Evolutionary conservation across 2,888 invertebrate genomes (phyloP).

Genomic region (Metopia argyrocephala): DNA sequence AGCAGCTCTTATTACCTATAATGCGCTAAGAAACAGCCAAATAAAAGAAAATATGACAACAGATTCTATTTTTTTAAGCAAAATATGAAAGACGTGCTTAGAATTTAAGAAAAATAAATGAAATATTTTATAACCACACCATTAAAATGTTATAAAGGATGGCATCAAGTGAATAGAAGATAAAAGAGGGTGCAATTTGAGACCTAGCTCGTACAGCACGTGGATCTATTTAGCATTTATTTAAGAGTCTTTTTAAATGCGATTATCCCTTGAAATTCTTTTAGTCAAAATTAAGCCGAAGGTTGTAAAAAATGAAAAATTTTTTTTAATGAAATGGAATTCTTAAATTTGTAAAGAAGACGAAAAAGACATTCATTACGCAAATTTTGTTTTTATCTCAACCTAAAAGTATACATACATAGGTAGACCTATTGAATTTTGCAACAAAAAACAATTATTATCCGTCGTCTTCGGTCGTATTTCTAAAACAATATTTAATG

Average conservation of each 20-base stretch:
- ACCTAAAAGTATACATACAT: not conserved
- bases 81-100: conserved; percentile 53
- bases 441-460: conserved; percentile 49
- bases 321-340: not conserved
- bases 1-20: conserved; percentile 6
- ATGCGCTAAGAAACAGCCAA: not conserved
- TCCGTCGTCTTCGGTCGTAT: not conserved
- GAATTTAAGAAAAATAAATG: conserved; percentile 47
- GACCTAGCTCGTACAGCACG: conserved; percentile 53
- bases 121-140: not conserved
- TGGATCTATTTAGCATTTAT: conserved; percentile 58
- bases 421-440: conserved; percentile 1
- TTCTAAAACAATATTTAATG: not conserved
- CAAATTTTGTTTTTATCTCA: not conserved
- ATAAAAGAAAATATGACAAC: conserved; percentile 26
- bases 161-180: not conserved
- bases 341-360: not conserved
- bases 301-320: conserved; percentile 44
- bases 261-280: conserved; percentile 53
- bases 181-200: conserved; percentile 8
- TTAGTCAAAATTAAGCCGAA: conserved; percentile 44
- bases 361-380: not conserved
- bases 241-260: conserved; percentile 56
- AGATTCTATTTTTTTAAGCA: conserved; percentile 34
- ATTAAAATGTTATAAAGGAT: not conserved